Evolutionary conservation across 2,797 vertebrate genomes (phyloP).

Genomic region (Phaenicophaeus curvirostris): DNA sequence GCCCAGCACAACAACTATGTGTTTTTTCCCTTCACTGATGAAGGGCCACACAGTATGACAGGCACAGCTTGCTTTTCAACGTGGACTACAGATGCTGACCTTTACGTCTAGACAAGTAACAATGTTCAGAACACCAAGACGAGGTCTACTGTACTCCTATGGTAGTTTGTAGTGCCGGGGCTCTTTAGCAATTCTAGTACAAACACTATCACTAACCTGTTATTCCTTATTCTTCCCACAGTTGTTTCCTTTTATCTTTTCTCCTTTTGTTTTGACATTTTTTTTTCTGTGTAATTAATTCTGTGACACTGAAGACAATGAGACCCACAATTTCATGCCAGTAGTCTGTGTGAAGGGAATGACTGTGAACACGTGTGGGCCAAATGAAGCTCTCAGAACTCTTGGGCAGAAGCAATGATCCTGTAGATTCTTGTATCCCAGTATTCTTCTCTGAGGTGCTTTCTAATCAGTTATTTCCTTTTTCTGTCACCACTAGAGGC

Average conservation of each 20-base stretch:
- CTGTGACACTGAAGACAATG: neutral
- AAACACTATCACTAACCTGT: neutral
- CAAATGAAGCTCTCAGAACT: neutral
- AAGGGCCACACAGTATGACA: neutral
- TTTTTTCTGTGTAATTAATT: neutral
- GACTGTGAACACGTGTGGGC: rapidly evolving
- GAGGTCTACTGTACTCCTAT: neutral
- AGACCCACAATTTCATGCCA: neutral
- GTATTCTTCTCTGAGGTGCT: neutral
- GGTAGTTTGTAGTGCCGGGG: neutral
- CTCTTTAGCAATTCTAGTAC: neutral
- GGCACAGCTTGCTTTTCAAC: neutral
- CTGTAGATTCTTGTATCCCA: neutral
- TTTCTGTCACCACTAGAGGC: neutral
- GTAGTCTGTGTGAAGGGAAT: neutral
- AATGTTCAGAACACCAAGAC: neutral
- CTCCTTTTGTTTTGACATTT: neutral
- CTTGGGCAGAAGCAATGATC: neutral
- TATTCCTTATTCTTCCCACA: neutral
- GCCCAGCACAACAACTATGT: neutral
- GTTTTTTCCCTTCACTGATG: neutral
- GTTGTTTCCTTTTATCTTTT: neutral
- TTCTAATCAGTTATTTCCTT: neutral
- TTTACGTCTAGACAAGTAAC: neutral
- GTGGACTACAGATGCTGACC: rapidly evolving